Conservation (phyloP, 2,888 invertebrate genomes). For the Willowsia nigromaculata region DNA sequence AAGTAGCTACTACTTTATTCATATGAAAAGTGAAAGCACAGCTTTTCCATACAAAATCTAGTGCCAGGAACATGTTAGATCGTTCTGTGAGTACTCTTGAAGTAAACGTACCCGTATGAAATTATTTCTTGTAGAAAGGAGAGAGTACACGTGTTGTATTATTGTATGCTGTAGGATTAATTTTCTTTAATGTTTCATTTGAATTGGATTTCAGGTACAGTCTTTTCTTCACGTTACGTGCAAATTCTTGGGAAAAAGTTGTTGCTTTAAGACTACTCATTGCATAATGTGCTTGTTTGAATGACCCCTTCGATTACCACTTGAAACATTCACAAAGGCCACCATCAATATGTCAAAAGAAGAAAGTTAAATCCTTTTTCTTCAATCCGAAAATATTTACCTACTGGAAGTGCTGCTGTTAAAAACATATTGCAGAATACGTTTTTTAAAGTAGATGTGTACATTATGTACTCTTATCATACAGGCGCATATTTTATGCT, state of each 20-base stretch:
- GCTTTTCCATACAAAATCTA: background rate
- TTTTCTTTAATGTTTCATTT: background rate
- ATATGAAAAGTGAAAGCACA: background rate
- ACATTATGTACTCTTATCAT: background rate
- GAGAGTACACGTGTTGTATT: background rate
- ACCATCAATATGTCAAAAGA: background rate
- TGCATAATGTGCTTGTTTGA: background rate
- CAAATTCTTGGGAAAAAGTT: background rate
- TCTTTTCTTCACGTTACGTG: background rate
- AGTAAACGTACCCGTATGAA: background rate
- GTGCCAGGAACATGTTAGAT: background rate
- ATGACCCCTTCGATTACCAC: background rate
- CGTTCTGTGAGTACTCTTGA: background rate
- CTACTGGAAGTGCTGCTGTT: background rate
- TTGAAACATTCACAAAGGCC: background rate
- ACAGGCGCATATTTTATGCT: background rate
- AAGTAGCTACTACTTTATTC: background rate
- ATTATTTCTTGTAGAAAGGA: background rate
- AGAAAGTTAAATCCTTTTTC: background rate
- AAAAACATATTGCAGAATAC: background rate
- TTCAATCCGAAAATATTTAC: slow-evolving; percentile 35
- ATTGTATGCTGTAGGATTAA: background rate
- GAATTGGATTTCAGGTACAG: background rate
- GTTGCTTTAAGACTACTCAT: background rate
- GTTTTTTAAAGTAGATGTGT: background rate